These are phyloP conservation scores for Callitettix versicolor DNA, from an alignment of 1,140 invertebrate genomes.

Conservation along the genomic window DNA sequence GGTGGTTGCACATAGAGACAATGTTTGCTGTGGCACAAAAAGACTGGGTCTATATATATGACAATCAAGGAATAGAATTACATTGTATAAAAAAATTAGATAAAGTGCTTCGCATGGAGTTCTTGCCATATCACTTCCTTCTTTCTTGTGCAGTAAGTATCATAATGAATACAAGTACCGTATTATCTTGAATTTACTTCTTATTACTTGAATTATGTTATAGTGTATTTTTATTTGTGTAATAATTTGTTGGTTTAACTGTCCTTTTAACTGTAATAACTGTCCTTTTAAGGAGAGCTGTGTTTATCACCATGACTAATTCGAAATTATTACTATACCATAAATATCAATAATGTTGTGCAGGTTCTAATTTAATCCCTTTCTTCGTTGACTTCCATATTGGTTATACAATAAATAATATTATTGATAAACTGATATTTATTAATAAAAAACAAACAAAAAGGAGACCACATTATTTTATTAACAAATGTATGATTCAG, in stretches of 20 bases:
- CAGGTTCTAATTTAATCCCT: no score
- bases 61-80: conserved; percentile 91
- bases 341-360: no score
- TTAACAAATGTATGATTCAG: background rate
- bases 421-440: background rate
- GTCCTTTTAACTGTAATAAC: no score
- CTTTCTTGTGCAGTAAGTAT: conserved; percentile 72
- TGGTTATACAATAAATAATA: background rate
- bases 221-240: no score
- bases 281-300: no score
- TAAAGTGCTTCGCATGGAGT: conserved; percentile 73
- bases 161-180: no score
- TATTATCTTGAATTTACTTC: no score
- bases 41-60: conserved; percentile 94
- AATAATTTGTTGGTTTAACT: no score
- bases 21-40: conserved; percentile 98
- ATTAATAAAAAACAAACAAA: background rate
- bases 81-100: conserved; percentile 89
- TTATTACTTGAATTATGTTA: no score
- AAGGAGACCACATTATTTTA: background rate
- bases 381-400: no score
- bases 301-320: no score
- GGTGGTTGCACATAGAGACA: conserved; percentile 90
- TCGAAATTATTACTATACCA: no score
- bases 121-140: conserved; percentile 95